Conservation (phyloP, 2,113 vertebrate species). For the Eidolon helvum region DNA sequence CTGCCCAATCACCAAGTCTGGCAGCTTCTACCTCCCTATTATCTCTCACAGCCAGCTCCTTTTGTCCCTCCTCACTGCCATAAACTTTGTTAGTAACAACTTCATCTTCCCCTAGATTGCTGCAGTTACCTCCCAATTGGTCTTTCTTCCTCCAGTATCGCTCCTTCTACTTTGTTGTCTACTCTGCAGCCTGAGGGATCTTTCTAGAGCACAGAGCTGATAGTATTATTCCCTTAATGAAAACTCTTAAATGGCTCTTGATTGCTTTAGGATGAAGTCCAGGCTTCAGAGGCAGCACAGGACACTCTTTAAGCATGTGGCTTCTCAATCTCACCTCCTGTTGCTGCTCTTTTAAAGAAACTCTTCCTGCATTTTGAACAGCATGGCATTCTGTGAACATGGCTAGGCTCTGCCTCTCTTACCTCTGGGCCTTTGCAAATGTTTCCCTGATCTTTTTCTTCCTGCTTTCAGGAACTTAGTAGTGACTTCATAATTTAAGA, state of each 20-base stretch:
- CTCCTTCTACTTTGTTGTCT: not conserved
- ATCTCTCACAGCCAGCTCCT: not conserved
- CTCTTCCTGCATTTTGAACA: not conserved
- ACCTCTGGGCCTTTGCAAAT: not conserved
- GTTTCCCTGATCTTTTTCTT: not conserved
- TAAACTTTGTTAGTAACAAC: not conserved
- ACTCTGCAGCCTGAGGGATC: not conserved
- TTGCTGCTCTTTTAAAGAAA: not conserved
- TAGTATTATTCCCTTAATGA: not conserved
- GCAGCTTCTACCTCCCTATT: not conserved
- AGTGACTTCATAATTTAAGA: not conserved
- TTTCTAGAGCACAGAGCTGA: not conserved
- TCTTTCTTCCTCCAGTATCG: not conserved
- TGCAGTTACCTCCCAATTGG: not conserved
- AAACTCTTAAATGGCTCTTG: not conserved
- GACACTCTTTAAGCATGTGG: not conserved
- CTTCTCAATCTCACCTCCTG: not conserved
- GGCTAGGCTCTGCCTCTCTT: not conserved
- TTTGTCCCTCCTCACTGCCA: not conserved
- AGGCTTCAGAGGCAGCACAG: not conserved
- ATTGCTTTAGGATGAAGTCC: not conserved
- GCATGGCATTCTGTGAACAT: fast-evolving
- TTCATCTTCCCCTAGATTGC: not conserved
- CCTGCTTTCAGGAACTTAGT: not conserved
- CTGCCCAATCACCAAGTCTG: not conserved